Evolutionary conservation across 2,797 vertebrate species (phyloP), one percentile per base, ranked within the genome.

Genomic region (Sebastes cheni): DNA sequence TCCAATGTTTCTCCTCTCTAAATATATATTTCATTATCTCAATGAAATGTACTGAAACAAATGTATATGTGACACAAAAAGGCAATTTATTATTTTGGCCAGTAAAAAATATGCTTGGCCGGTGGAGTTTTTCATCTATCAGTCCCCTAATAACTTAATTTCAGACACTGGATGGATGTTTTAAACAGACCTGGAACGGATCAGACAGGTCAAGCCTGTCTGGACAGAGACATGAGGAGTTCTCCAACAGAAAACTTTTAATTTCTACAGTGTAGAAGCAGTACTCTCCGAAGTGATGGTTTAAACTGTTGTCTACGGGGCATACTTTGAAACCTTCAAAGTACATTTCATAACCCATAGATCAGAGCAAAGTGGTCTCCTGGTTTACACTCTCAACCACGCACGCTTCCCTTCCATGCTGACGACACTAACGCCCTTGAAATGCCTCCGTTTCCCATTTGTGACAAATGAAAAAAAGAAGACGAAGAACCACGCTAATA

Each of bases 131-230:
- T 50, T 50, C 42, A 18, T 50, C 42, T 50, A 20, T 18, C 42
- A 20, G 42, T 50, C 42, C 16, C 16, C 7, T 50, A 4, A 20
- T 20, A 50, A 50, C 16, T 20, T 18, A 50, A 50, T 50, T 50
- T 50, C 16, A 18, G 42, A 20, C 42, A 50, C 42, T 50, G 42
- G 42, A 50, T 50, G 32, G 64, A 73, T 64, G 77, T 69, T 79
- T 80, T 55, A 59, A 77, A 82, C 34, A 56, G 74, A 73, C 36
- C 42, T 67, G 32, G 36, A 79, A 71, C 2, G 5, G 69, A 72
- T 82, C 83, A 78, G 69, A 80, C 18, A 8, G 75, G 79, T 90
- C 77, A 78, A 22, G 65, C 55, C 54, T 61, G 36, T 86, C 80
- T 83, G 66, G 42, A 61, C 56, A 56, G 61, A 78, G 42, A 76